Percentiles rank a stretch among this genome's conserved stretches.
Conservation (phyloP, 2,113 vertebrate species). For the Aleadryas rufinucha region DNA sequence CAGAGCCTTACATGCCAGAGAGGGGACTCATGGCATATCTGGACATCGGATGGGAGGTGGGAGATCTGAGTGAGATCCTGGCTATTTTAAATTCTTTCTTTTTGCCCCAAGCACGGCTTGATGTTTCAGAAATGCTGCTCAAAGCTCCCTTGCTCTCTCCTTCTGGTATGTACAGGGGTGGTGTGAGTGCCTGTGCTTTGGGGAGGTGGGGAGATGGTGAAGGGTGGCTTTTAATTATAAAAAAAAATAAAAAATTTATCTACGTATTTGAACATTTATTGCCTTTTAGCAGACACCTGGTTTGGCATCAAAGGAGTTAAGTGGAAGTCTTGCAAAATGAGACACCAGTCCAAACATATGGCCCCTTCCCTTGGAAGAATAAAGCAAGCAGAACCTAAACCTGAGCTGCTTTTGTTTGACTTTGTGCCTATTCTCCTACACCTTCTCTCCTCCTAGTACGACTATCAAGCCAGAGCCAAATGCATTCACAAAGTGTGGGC, state of each 20-base stretch:
- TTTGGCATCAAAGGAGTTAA: slow-evolving; percentile 1
- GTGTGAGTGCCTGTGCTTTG: not conserved
- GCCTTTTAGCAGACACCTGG: not conserved
- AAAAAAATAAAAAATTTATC: not conserved
- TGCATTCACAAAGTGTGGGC: slow-evolving; percentile 70
- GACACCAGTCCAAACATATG: not conserved
- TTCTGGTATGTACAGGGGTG: not conserved
- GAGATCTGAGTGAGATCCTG: not conserved
- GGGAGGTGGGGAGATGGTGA: not conserved
- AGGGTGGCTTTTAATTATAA: not conserved
- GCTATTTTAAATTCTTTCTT: not conserved
- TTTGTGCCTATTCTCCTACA: not conserved
- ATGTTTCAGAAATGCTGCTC: not conserved
- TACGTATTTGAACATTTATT: not conserved
- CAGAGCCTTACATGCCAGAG: not conserved
- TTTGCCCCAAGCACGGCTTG: not conserved
- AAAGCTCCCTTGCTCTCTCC: not conserved
- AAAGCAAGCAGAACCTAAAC: not conserved
- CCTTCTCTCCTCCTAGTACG: not conserved
- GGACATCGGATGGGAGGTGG: not conserved
- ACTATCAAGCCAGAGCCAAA: slow-evolving; percentile 74
- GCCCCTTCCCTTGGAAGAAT: slow-evolving; percentile 36
- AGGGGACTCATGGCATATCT: not conserved
- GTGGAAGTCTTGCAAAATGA: slow-evolving; percentile 10
- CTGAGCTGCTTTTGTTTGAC: not conserved